phyloP scores from a whole-genome alignment of 2,797 vertebrate species.

The Cyprinodon diabolis region DNA sequence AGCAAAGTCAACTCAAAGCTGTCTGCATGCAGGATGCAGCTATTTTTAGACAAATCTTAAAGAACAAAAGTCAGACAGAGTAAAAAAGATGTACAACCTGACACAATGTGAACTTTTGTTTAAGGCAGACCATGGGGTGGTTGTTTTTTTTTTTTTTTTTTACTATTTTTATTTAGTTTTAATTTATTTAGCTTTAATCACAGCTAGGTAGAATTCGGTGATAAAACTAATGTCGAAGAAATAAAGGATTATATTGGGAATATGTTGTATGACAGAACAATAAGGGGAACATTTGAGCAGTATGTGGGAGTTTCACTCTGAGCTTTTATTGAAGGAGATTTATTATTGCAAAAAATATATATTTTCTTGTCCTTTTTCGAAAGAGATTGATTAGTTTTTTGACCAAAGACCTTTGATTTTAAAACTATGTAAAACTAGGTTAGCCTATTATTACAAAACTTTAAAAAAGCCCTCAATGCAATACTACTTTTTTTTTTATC shows the following conservation, averaged over 20 bases:
- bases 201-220: neutral
- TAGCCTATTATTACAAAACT: no score
- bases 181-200: neutral
- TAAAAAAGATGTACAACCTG: neutral
- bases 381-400: neutral
- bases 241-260: no score
- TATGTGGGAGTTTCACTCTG: neutral
- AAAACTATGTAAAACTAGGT: no score
- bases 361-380: neutral
- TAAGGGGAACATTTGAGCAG: neutral
- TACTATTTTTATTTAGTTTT: neutral
- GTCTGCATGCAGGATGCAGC: constrained; percentile 18
- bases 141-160: neutral
- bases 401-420: no score
- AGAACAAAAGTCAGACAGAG: constrained; percentile 1
- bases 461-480: no score
- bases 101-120: neutral
- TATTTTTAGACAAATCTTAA: constrained; percentile 52
- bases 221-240: neutral
- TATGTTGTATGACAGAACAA: neutral
- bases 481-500: no score
- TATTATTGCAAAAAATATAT: neutral
- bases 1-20: constrained; percentile 36
- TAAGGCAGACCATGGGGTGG: neutral
- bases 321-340: no score